Evolutionary conservation across 2,113 vertebrate species (phyloP).

Genomic region (Leucoraja erinaceus): DNA sequence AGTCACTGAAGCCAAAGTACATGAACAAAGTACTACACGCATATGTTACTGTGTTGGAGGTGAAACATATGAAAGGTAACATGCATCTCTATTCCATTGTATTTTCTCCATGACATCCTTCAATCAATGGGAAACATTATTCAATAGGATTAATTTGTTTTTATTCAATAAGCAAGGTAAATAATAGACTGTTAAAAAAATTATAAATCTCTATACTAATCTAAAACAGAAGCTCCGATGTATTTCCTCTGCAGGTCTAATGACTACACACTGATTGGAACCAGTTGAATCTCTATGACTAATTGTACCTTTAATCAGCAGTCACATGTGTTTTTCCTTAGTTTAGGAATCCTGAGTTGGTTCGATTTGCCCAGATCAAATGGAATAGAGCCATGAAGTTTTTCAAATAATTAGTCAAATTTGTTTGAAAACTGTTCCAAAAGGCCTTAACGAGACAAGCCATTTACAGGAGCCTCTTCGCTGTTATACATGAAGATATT

Average conservation of each 20-base stretch:
- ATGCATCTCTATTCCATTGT: no score
- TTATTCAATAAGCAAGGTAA: background rate
- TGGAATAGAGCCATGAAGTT: background rate
- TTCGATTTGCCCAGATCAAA: background rate
- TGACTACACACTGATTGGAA: slow-evolving; percentile 1
- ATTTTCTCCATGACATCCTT: no score
- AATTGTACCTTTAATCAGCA: slow-evolving; percentile 36
- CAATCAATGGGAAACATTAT: background rate
- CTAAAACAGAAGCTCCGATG: slow-evolving; percentile 5
- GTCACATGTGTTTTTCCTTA: slow-evolving; percentile 26
- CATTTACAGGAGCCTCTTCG: slow-evolving; percentile 53
- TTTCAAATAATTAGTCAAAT: slow-evolving; percentile 32
- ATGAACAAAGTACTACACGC: no score
- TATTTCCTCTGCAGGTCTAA: slow-evolving; percentile 11
- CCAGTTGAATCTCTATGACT: background rate
- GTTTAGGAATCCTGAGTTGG: background rate
- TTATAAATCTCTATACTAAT: background rate
- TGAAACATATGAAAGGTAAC: no score
- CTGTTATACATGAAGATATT: slow-evolving; percentile 60
- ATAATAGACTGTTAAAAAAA: background rate
- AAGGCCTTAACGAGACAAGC: slow-evolving; percentile 37
- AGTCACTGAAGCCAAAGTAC: no score
- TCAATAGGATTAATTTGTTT: background rate
- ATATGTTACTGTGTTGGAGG: no score
- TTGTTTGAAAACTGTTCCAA: slow-evolving; percentile 25